Base-by-base conservation (phyloP, 2,797 vertebrate species). In the Moxostoma hubbsi region DNA sequence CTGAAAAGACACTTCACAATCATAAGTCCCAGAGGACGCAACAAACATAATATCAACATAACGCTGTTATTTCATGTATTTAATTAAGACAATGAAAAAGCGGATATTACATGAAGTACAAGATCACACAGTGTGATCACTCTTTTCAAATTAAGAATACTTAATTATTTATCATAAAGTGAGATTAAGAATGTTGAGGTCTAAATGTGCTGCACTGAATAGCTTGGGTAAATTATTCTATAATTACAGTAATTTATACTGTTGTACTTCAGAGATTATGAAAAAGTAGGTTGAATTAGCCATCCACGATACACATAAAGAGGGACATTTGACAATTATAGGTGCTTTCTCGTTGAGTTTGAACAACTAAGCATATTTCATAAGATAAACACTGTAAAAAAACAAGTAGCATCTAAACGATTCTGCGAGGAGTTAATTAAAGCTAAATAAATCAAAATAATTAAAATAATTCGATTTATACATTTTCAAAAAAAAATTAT, bases 211-310 rank as follows among this genome's bases (percentile, higher is more conserved):
- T 58, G 45, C 46, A 10, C 57, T 54, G 49, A 70, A 47, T 54
- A 61, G 57, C 53, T 70, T 3, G 7, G 54, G 75, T 54, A 62
- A 78, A 70, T 81, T 68, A 75, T 55, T 78, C 66, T 64, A 47
- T 80, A 83, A 85, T 82, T 75, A 69, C 66, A 68, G 43, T 83
- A 81, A 82, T 78, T 82, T 81, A 67, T 36, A 36, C 36, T 36
- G 36, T 36, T 36, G 36, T 36, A 36, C 36, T 36, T 36, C 4
- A 36, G 36, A 36, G 36, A 36, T 5, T 36, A 36, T 36, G 36
- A 36, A 36, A 36, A 36, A 36, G 4, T 36, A 36, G 36, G 36
- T 36, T 36, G 36, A 36, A 36, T 36, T 36, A 36, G 36, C 1
- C 36, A 36, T 24, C 18, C 18, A 24, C 18, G 18, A 24, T 24